phyloP scores from a whole-genome alignment of 2,888 invertebrate genomes.

The Heteropelma amictum region DNA sequence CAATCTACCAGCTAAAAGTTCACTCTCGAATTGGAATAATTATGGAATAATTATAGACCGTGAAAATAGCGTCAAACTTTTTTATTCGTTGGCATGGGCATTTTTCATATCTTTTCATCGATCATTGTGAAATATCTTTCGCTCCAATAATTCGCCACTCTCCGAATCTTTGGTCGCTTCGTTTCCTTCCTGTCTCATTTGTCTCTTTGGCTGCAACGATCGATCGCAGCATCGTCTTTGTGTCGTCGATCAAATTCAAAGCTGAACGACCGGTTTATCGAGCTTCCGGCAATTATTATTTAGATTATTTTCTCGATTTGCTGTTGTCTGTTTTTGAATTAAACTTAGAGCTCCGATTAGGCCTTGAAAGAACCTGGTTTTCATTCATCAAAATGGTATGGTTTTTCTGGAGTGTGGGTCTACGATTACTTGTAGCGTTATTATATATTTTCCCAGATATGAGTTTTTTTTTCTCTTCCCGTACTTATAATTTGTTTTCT shows the following conservation, averaged over 20 bases:
- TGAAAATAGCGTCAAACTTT: constrained; percentile 49
- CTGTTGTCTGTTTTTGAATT: constrained; percentile 10
- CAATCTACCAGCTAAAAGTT: neutral
- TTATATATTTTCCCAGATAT: constrained; percentile 55
- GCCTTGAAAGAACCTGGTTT: constrained; percentile 57
- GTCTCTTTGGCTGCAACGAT: constrained; percentile 30
- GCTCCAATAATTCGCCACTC: constrained; percentile 27
- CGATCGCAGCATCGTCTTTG: constrained; percentile 25
- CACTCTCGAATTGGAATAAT: too few species aligned
- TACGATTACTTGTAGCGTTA: constrained; percentile 49
- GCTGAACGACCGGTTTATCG: constrained; percentile 15
- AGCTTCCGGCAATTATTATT: constrained; percentile 29
- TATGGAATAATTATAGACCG: constrained; percentile 46
- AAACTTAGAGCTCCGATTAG: constrained; percentile 49
- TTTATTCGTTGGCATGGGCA: constrained; percentile 43
- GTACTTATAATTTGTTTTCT: neutral
- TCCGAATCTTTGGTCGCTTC: too few species aligned
- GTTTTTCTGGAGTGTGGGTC: constrained; percentile 58
- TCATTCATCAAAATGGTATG: constrained; percentile 64
- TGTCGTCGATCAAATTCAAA: constrained; percentile 22
- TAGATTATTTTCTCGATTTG: constrained; percentile 4
- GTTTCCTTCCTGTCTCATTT: too few species aligned
- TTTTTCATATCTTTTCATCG: constrained; percentile 45
- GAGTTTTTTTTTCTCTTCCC: constrained; percentile 48
- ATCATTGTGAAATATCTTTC: constrained; percentile 8